Percentiles rank a stretch among this genome's conserved stretches.
These are phyloP conservation scores for Cheilosia impressa DNA, from an alignment of 2,888 invertebrate species.

Conservation along the genomic window DNA sequence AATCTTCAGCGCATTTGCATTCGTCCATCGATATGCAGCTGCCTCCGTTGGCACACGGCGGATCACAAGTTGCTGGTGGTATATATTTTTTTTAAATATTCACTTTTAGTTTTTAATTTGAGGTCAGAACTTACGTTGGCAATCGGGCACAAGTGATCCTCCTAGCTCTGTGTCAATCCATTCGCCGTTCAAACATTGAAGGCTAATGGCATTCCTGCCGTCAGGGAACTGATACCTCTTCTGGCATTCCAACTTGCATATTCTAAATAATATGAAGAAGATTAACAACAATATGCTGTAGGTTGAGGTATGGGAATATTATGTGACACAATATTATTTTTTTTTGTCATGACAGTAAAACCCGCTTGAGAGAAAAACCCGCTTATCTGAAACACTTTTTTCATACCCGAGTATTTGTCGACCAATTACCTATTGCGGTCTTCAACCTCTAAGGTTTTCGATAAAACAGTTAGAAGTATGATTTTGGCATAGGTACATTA, in stretches of 20 bases:
- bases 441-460: too few species aligned
- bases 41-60: slow-evolving; percentile 92
- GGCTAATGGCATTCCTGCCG: slow-evolving; percentile 87
- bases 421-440: too few species aligned
- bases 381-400: too few species aligned
- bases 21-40: slow-evolving; percentile 90
- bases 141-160: slow-evolving; percentile 88
- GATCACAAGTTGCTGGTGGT: slow-evolving; percentile 85
- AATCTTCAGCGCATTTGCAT: slow-evolving; percentile 91
- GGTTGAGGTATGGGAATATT: too few species aligned
- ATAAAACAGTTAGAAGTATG: too few species aligned
- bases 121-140: slow-evolving; percentile 85
- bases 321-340: too few species aligned
- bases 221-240: slow-evolving; percentile 89
- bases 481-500: too few species aligned
- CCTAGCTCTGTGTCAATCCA: slow-evolving; percentile 88
- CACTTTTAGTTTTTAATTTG: neutral
- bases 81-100: too few species aligned
- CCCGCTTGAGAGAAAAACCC: too few species aligned
- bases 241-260: slow-evolving; percentile 88
- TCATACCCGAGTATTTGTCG: too few species aligned
- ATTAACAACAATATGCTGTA: too few species aligned
- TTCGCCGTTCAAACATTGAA: slow-evolving; percentile 88
- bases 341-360: too few species aligned
- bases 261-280: slow-evolving; percentile 82